phyloP scores from a whole-genome alignment of 1,140 invertebrate species.

The Palaemon carinicauda region DNA sequence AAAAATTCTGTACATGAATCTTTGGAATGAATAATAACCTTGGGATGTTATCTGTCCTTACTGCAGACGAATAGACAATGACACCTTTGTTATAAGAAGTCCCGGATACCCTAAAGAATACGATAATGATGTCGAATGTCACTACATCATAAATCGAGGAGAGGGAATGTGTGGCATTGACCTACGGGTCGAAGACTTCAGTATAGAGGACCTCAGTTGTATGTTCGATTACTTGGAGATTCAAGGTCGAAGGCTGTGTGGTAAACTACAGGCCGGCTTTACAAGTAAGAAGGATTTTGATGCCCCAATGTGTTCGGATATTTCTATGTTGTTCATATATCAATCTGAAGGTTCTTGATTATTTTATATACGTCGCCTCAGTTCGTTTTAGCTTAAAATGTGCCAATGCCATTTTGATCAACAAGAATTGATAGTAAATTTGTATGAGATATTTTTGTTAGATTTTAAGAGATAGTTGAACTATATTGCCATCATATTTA shows the following conservation, averaged over 20 bases:
- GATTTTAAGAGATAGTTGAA: no score
- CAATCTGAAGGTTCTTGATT: no score
- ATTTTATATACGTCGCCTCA: no score
- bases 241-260: slow-evolving; percentile 37
- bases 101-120: slow-evolving; percentile 18
- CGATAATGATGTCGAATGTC: slow-evolving; percentile 30
- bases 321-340: no score
- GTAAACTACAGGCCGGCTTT: slow-evolving; percentile 13
- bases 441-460: not conserved
- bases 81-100: not conserved
- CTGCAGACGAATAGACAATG: not conserved
- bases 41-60: not conserved
- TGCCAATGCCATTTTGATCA: not conserved
- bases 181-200: slow-evolving; percentile 24
- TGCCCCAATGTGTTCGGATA: no score
- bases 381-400: no score
- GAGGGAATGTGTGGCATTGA: slow-evolving; percentile 5
- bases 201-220: slow-evolving; percentile 34
- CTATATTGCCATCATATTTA: not conserved
- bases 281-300: slow-evolving; percentile 21
- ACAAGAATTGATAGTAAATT: not conserved
- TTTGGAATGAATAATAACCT: no score
- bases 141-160: not conserved
- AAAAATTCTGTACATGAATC: no score
- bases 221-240: slow-evolving; percentile 51